Percentiles rank a stretch among this genome's conserved stretches.
Conservation (phyloP, 1,140 invertebrate species). For the Drosophila aff. region DNA sequence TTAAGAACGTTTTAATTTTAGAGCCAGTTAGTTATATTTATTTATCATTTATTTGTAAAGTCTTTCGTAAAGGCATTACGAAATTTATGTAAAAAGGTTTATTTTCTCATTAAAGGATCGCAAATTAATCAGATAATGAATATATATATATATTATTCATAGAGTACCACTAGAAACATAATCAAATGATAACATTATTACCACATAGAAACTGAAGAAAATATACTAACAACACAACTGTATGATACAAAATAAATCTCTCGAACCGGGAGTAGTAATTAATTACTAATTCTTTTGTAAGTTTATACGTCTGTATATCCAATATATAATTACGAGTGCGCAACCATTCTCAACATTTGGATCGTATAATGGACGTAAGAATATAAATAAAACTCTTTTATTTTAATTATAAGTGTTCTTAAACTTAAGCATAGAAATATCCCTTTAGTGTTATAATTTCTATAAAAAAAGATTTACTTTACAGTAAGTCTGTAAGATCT, state of each 20-base stretch:
- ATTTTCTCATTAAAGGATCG: background rate
- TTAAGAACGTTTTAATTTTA: background rate
- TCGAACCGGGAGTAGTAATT: constrained; percentile 20
- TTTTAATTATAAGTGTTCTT: constrained; percentile 57
- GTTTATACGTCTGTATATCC: constrained; percentile 20
- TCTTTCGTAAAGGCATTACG: background rate
- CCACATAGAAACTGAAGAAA: constrained; percentile 17
- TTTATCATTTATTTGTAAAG: background rate
- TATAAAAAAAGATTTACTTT: constrained; percentile 49
- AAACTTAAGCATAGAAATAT: constrained; percentile 52
- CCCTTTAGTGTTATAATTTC: constrained; percentile 50
- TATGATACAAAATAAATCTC: constrained; percentile 37
- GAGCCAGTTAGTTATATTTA: background rate
- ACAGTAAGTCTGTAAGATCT: constrained; percentile 45
- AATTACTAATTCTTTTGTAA: constrained; percentile 35
- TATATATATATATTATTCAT: constrained; percentile 19
- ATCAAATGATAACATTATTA: constrained; percentile 39
- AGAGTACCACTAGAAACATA: constrained; percentile 26
- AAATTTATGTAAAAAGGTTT: background rate
- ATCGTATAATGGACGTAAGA: constrained; percentile 21
- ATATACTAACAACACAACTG: constrained; percentile 24
- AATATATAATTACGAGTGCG: constrained; percentile 27
- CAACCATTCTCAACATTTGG: constrained; percentile 23
- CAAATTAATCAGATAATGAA: constrained; percentile 9
- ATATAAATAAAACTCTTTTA: constrained; percentile 41